A percentile compares a stretch with the other conserved stretches of the same genome.
These are phyloP conservation scores for Isurus oxyrinchus DNA, from an alignment of 2,113 vertebrate genomes.

Conservation along the genomic window DNA sequence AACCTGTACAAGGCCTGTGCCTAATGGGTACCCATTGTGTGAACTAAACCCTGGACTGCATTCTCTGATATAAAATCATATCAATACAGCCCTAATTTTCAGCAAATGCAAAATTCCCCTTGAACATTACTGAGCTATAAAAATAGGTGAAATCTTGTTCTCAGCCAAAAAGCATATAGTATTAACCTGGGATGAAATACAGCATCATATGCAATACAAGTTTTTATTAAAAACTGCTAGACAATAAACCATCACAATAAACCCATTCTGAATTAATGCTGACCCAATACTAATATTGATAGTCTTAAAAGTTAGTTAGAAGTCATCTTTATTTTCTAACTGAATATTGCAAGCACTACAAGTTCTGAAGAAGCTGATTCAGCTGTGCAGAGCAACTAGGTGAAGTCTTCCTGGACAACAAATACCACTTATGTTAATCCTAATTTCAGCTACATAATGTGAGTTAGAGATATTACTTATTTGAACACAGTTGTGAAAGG, in stretches of 20 bases:
- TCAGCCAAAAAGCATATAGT: background rate
- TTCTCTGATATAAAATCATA: background rate
- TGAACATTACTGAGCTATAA: background rate
- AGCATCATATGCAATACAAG: background rate
- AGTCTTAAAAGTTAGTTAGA: background rate
- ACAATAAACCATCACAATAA: background rate
- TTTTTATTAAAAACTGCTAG: background rate
- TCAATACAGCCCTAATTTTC: background rate
- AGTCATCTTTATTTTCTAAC: background rate
- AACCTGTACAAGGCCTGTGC: too few species aligned
- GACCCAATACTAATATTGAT: background rate
- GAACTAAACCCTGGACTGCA: background rate
- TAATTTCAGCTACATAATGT: background rate
- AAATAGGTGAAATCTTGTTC: background rate
- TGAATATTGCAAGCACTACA: background rate
- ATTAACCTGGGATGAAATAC: background rate
- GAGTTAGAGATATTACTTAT: background rate
- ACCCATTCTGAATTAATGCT: background rate
- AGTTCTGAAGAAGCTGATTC: background rate
- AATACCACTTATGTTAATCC: background rate
- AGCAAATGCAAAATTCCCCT: background rate
- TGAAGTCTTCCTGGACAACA: background rate
- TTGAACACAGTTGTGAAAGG: background rate
- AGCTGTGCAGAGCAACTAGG: background rate
- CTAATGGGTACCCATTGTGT: too few species aligned